phyloP scores from a whole-genome alignment of 2,113 vertebrate genomes.

The Pterocles orientalis region DNA sequence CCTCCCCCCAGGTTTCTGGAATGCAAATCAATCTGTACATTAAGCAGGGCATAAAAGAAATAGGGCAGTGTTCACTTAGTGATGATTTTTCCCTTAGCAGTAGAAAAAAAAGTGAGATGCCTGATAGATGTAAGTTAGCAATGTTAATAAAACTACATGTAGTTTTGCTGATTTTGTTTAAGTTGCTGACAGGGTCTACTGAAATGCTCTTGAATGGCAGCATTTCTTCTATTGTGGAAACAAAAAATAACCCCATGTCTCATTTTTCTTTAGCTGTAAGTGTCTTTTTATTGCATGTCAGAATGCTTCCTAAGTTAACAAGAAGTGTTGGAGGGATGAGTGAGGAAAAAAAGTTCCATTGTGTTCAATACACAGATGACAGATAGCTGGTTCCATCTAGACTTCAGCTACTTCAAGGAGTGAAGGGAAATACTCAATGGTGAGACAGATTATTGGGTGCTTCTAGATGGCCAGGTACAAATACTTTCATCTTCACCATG shows the following conservation, averaged over 20 bases:
- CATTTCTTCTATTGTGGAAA: background rate
- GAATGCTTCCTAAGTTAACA: background rate
- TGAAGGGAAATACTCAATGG: background rate
- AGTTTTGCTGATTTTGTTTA: background rate
- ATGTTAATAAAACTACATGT: rapidly evolving
- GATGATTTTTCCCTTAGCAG: background rate
- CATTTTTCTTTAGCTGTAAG: background rate
- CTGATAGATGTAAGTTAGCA: background rate
- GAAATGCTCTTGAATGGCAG: background rate
- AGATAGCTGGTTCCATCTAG: background rate
- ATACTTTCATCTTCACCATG: background rate
- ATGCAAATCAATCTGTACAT: background rate
- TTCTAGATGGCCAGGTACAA: background rate
- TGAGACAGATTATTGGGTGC: background rate
- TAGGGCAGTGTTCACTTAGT: background rate
- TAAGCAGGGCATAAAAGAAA: background rate
- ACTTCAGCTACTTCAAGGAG: background rate
- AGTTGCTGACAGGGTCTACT: background rate
- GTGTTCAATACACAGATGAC: background rate
- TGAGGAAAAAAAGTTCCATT: background rate
- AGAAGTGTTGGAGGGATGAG: background rate
- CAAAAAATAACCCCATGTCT: background rate
- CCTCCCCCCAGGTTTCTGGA: rapidly evolving
- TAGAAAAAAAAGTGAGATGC: background rate
- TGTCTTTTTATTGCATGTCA: background rate